Evolutionary conservation across 2,797 vertebrate species (phyloP).

Genomic region (Chaunax sp.): DNA sequence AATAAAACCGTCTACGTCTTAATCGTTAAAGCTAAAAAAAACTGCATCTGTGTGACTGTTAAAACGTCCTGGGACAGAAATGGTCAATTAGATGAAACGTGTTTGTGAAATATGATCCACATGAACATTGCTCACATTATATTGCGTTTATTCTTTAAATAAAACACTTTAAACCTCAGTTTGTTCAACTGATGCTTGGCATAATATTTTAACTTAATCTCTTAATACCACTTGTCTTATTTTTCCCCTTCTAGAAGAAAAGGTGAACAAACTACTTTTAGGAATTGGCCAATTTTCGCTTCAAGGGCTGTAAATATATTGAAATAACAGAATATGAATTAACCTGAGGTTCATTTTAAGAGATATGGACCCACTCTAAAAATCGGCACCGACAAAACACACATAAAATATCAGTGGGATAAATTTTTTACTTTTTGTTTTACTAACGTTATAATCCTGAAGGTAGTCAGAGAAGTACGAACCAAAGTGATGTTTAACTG

Average conservation of each 20-base stretch:
- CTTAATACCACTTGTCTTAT: neutral
- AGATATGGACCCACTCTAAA: neutral
- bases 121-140: too few species aligned
- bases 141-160: slow-evolving; percentile 19
- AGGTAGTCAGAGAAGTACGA: neutral
- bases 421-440: too few species aligned
- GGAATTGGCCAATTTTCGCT: slow-evolving; percentile 6
- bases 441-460: too few species aligned
- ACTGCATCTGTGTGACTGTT: too few species aligned
- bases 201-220: fast-evolving
- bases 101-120: slow-evolving; percentile 74
- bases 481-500: slow-evolving; percentile 35
- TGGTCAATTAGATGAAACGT: slow-evolving; percentile 37
- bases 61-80: slow-evolving; percentile 29
- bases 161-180: neutral
- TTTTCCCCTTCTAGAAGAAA: neutral
- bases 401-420: fast-evolving
- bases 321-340: fast-evolving
- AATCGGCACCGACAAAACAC: slow-evolving; percentile 13
- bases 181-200: neutral
- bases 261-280: neutral
- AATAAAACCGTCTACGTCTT: too few species aligned
- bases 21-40: too few species aligned
- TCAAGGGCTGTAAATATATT: fast-evolving
- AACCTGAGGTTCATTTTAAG: fast-evolving